These are phyloP conservation scores for Suillia variegata DNA, from an alignment of 2,888 invertebrate species.

Conservation along the genomic window DNA sequence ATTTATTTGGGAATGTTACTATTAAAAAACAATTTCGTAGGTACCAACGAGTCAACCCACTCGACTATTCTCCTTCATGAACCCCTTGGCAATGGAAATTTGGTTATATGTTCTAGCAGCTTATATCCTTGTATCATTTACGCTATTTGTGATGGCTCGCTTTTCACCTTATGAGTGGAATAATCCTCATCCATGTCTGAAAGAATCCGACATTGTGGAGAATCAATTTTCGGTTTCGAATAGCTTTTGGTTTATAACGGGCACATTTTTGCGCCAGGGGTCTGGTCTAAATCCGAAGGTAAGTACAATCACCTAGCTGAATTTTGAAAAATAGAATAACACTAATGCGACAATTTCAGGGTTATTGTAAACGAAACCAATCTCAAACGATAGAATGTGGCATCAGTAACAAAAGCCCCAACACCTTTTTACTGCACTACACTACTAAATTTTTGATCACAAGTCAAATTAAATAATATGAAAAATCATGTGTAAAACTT, in stretches of 20 bases:
- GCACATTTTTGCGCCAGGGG: conserved; percentile 86
- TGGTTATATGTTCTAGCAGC: conserved; percentile 95
- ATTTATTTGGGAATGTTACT: neutral
- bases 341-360: no score
- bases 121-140: conserved; percentile 91
- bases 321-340: no score
- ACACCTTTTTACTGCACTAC: no score
- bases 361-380: no score
- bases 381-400: no score
- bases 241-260: conserved; percentile 89
- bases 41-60: conserved; percentile 88
- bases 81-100: conserved; percentile 94
- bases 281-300: conserved; percentile 85
- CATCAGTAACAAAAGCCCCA: no score
- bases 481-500: no score
- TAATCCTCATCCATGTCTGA: conserved; percentile 78
- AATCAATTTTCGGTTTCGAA: conserved; percentile 97
- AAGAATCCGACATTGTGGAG: conserved; percentile 83
- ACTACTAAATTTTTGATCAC: no score
- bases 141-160: conserved; percentile 93
- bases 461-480: no score
- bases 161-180: conserved; percentile 98
- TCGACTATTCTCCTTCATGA: conserved; percentile 92
- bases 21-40: conserved; percentile 62
- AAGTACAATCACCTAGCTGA: no score